Base-by-base conservation (phyloP, 1,140 invertebrate species). In the Hestina assimilis region DNA sequence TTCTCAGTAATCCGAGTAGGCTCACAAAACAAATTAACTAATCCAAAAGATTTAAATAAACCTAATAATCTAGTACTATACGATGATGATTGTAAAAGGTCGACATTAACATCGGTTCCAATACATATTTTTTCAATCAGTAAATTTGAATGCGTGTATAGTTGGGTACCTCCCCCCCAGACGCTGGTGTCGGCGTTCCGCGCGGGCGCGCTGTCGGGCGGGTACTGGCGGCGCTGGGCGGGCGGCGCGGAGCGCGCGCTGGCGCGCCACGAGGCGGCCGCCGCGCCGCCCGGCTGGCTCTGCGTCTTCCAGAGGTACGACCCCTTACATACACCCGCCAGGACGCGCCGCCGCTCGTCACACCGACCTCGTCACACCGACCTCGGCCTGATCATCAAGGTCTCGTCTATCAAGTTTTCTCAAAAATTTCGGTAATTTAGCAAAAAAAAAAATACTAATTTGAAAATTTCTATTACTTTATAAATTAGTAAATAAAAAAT, bases 241-340 rank as follows among this genome's bases (percentile, higher is more conserved):
- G 38, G 19, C 41, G 50, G 47, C 19, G 78, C 75, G 41, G 63
- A 46, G 52, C 46, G 41, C 4, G 60, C 70, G 59, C 73, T 89
- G 60, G 43, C 45, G 21, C 41, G 35, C 31, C 83, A 81, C 62
- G 87, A 89, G 84, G 66, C 62, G 19, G 55, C 58, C 72, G 85
- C 87, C 33, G 85, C 83, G 66, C 84, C 87, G 52, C 69, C 84
- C 63, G 84, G 82, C 69, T 89, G 87, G 87, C 71, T 33, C 66
- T 72, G 72, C 82, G 51, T 48, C 71, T 89, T 88, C 82, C 71
- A 69, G 74, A 89, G 87, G 87, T 89, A 89, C 85, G 45, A 46
- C 38, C 41, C 26, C 33, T 17, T 17, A 17, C 19, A 33, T 55
- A 71, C 69, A 17, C 29, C 20, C 38, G 51, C 52, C 41, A 28